Evolutionary conservation across 2,797 vertebrate species (phyloP).

Genomic region (Ceyx erithaca): DNA sequence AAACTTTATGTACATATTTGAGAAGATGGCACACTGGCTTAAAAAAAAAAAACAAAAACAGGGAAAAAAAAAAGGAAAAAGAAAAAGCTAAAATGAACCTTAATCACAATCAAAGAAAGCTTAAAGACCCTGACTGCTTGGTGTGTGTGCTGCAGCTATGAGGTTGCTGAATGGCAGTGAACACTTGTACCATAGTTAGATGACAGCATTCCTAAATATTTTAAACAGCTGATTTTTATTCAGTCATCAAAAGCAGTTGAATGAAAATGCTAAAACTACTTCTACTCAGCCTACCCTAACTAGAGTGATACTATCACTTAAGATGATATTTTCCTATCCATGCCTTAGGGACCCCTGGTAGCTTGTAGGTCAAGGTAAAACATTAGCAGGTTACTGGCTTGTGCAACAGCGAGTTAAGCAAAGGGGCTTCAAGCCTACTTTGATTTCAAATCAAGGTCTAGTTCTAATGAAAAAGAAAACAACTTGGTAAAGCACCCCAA

Average conservation of each 20-base stretch:
- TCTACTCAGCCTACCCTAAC: background rate
- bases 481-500: slow-evolving; percentile 89
- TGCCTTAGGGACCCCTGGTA: background rate
- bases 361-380: background rate
- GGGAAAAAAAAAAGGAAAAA: slow-evolving; percentile 19
- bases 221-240: background rate
- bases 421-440: slow-evolving; percentile 90
- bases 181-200: background rate
- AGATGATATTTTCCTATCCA: background rate
- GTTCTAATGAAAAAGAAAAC: slow-evolving; percentile 85
- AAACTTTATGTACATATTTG: slow-evolving; percentile 62
- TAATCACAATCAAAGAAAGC: slow-evolving; percentile 82
- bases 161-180: background rate
- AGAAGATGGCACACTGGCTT: slow-evolving; percentile 81
- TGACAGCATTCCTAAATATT: slow-evolving; percentile 41
- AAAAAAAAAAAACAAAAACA: background rate
- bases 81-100: slow-evolving; percentile 81
- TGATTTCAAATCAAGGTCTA: slow-evolving; percentile 92
- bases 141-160: background rate
- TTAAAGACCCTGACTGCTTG: slow-evolving; percentile 70
- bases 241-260: slow-evolving; percentile 15
- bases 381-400: background rate
- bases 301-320: background rate
- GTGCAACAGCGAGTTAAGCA: slow-evolving; percentile 70
- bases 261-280: slow-evolving; percentile 26